Percentiles rank a stretch among this genome's conserved stretches.
These are phyloP conservation scores for Rhorus exstirpatorius DNA, from an alignment of 2,888 invertebrate species.

Conservation along the genomic window DNA sequence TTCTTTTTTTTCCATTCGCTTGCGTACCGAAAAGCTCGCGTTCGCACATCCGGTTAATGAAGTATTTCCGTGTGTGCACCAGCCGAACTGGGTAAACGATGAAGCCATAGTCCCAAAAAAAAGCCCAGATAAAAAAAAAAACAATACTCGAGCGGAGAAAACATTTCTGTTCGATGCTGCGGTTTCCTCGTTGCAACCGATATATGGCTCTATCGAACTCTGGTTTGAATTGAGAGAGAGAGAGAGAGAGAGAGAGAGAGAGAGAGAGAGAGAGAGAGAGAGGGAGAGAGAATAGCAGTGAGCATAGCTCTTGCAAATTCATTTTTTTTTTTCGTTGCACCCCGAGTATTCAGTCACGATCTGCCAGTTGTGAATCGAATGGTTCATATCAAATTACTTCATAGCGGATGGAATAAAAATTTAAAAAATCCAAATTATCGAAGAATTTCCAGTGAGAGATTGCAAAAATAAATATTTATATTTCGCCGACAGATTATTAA, in stretches of 20 bases:
- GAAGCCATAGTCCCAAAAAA: neutral
- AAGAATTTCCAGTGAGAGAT: too few species aligned
- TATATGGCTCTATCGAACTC: constrained; percentile 28
- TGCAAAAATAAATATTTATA: too few species aligned
- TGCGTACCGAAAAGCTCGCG: constrained; percentile 9
- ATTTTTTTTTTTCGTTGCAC: neutral
- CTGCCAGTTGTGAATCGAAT: too few species aligned
- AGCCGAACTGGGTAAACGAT: constrained; percentile 15
- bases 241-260: neutral
- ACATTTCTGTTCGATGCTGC: neutral
- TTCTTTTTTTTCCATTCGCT: neutral
- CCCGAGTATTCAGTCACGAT: neutral
- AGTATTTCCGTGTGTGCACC: constrained; percentile 16
- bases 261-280: neutral
- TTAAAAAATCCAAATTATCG: too few species aligned
- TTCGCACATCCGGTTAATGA: constrained; percentile 25
- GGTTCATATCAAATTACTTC: too few species aligned
- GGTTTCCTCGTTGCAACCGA: neutral
- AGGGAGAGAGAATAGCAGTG: neutral
- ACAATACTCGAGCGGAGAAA: constrained; percentile 14
- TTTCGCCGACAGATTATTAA: too few species aligned
- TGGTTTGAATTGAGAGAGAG: neutral
- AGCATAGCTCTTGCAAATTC: neutral
- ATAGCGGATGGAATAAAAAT: too few species aligned
- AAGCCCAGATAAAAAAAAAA: too few species aligned